Evolutionary conservation across 2,113 vertebrate genomes (phyloP), one percentile per base, ranked within the genome.

Genomic region (Eleginops maclovinus): DNA sequence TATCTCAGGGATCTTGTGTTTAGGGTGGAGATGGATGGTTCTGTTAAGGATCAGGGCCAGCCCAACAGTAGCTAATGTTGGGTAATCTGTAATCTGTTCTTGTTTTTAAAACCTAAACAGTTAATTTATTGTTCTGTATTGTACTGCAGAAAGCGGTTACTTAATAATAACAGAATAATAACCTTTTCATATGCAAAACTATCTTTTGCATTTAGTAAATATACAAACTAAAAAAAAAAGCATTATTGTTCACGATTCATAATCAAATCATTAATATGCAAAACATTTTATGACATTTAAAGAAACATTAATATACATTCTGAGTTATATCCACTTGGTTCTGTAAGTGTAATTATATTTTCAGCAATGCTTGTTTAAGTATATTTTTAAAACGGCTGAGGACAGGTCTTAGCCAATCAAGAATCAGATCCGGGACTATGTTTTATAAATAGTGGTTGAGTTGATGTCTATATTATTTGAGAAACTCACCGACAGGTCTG

Each of bases 401-500:
- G 6, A 24, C 12, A 15, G 7, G 1, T 58, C 9, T 46, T 21
- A 64, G 15, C 66, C 75, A 82, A 77, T 82, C 54, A 58, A 22
- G 9, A n/a, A 9, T 15, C 16, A 56, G 31, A 49, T 61, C 22
- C 50, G 4, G n/a, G 3, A 19, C 24, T 17, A 21, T 24, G 53
- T 51, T 28, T 28, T 12, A 22, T 2, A 41, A 47, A 22, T 12
- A 24, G 13, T 41, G 46, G 16, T 4, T 40, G 28, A 31, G 5
- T 1, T 41, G 46, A 21, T 4, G 24, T 73, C 61, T 54, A 49
- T 74, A 68, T 54, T 22, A 3, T 6, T 72, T 24, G 4, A 13
- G 24, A 6, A 1, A 83, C 91, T 92, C 79, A 92, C 89, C 91
- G 24, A 65, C 51, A 1, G 58, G 6, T 41, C 12, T 28, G 40